Evolutionary conservation across 2,888 invertebrate species (phyloP), one percentile per base, ranked within the genome.

Genomic region (Ceriagrion tenellum): DNA sequence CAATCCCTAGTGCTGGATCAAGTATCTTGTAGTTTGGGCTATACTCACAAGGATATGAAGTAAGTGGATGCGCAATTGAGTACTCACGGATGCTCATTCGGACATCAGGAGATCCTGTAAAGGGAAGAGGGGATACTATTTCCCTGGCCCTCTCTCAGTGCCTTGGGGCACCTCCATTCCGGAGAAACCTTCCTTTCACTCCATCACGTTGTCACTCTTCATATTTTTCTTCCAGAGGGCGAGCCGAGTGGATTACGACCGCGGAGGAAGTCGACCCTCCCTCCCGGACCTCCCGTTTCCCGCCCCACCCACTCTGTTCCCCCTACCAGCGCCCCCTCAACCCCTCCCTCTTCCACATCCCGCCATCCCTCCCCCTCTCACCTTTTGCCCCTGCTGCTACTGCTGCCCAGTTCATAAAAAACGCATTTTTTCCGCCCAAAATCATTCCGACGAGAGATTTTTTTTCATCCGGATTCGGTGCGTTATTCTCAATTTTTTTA

Each of bases 171-270:
- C 20, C 59, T 59, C 59, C 59, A 13, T 59, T 18, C 59, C 59
- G 18, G 18, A 59, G 47, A 47, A 18, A 59, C 69, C 6, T n/a
- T 69, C 69, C 69, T 69, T 69, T 69, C 69, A 69, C 69, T 69
- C 69, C 69, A 69, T 69, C 69, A 69, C 69, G 69, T 69, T 69
- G 69, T 69, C 69, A 69, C 69, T 69, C 69, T 26, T 69, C 69
- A 69, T 69, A 69, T 69, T 69, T 69, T 69, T 69, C 69, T 26
- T 69, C n/a, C 47, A 26, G 69, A 23, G 4, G 23, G 69, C 26
- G 69, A 26, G 69, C 47, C 23, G 69, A 69, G 26, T 69, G 69
- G 69, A 69, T 69, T 26, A 69, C 69, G 26, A n/a, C 69, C 10
- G 69, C 12, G n/a, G 69, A 3, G 69, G 69, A 69, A 2, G n/a